Evolutionary conservation across 1,140 invertebrate genomes (phyloP), one percentile per base, ranked within the genome.

Genomic region (Cydia pomonella): DNA sequence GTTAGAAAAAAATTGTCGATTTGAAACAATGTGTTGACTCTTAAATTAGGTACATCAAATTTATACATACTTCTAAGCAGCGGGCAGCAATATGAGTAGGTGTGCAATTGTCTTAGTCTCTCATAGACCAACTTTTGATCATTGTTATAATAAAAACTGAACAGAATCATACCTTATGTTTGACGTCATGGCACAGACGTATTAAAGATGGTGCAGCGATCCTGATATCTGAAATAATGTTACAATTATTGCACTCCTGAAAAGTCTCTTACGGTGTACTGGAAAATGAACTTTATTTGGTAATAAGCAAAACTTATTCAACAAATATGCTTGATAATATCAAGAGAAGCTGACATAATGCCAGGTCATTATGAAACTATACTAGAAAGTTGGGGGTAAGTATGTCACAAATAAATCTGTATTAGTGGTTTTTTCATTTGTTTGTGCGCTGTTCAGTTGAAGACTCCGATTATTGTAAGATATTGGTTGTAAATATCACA

Each of bases 211-310:
- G 64, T 33, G 64, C 64, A 38, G 64, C 64, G n/a, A 69, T 16
- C 29, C 27, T 69, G 29, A 69, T 33, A 18, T 69, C 64, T 69
- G 64, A 38, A 69, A 69, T 23, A 41, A 69, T n/a, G 41, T 18
- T 7, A 69, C 0, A 69, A 12, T 59, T 9, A 59, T 21, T 59
- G n/a, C n/a, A 21, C 21, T 1, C 21, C 9, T 59, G 5, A 23
- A 59, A 23, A 2, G 1, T 7, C 0, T n/a, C 3, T 53, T 21
- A n/a, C 2, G 16, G 12, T 59, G 0, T 10, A 10, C 23, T 59
- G 21, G 1, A 23, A 10, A 59, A 10, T 59, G 9, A 59, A 23
- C 21, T 23, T 59, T 59, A 21, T 59, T 59, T 59, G 1, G 9
- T 23, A 21, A 10, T 9, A 12, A 0, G 10, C 18, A 59, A 59